Evolutionary conservation across 2,113 vertebrate species (phyloP).

Genomic region (Scalopus aquaticus): DNA sequence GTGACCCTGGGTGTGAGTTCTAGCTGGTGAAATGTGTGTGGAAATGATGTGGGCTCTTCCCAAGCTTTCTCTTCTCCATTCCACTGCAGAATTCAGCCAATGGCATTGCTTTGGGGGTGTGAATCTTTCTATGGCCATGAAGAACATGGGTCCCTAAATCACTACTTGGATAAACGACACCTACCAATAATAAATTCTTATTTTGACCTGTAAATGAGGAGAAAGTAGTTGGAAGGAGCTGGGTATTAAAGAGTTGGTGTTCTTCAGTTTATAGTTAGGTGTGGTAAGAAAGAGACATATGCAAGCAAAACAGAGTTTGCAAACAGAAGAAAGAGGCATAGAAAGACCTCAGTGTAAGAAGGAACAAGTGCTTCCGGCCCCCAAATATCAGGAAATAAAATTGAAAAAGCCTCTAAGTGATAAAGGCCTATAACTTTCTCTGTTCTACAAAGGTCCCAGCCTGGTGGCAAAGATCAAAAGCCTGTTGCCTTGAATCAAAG

Average conservation of each 20-base stretch:
- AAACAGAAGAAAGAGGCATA: neutral
- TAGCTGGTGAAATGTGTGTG: neutral
- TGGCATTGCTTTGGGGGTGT: neutral
- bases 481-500: neutral
- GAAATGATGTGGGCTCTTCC: neutral
- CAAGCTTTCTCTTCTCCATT: neutral
- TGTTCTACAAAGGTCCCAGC: neutral
- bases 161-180: neutral
- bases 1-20: neutral
- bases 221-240: neutral
- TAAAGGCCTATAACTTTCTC: neutral
- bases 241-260: neutral
- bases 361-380: neutral
- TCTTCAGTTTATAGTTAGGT: neutral
- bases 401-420: neutral
- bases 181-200: neutral
- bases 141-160: neutral
- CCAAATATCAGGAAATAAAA: neutral
- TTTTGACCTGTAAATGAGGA: neutral
- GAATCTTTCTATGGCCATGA: neutral
- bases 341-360: neutral
- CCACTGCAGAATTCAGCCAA: neutral
- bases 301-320: neutral
- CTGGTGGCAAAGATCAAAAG: too few species aligned
- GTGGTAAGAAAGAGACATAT: neutral